Evolutionary conservation across 2,888 invertebrate genomes (phyloP).

Genomic region (Netelia inedita): DNA sequence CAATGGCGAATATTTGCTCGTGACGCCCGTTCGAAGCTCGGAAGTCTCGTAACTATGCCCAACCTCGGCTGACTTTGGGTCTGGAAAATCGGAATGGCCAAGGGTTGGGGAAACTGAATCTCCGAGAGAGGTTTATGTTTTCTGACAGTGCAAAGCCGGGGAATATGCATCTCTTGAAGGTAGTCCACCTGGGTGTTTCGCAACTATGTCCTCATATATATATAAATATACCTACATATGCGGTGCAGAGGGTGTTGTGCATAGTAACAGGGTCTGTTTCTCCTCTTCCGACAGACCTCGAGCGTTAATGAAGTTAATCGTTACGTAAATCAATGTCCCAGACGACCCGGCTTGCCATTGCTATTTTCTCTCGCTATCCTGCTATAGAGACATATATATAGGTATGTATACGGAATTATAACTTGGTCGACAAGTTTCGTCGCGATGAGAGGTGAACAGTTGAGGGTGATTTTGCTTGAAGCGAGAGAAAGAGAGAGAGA

Average conservation of each 20-base stretch:
- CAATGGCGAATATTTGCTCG: conserved; percentile 3
- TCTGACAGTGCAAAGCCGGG: background rate
- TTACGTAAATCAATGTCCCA: conserved; percentile 78
- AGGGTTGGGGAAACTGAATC: background rate
- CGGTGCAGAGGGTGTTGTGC: background rate
- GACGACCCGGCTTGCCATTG: conserved; percentile 43
- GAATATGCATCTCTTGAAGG: conserved; percentile 20
- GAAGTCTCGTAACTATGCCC: conserved; percentile 5
- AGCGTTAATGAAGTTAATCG: conserved; percentile 74
- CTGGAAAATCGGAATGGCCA: conserved; percentile 17
- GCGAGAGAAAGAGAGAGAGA: background rate
- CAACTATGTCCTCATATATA: background rate
- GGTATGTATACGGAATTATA: conserved; percentile 32
- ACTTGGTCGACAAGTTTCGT: conserved; percentile 52
- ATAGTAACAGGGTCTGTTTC: conserved; percentile 15
- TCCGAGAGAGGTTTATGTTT: background rate
- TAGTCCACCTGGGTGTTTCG: background rate
- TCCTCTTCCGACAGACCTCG: conserved; percentile 21
- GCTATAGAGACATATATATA: conserved; percentile 8
- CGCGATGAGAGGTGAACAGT: conserved; percentile 33
- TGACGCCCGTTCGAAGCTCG: conserved; percentile 12
- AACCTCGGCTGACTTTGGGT: background rate
- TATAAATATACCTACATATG: background rate
- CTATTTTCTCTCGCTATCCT: conserved; percentile 28
- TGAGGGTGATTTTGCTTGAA: conserved; percentile 44